Evolutionary conservation across 2,113 vertebrate species (phyloP).

Genomic region (Micronycteris hirsuta): DNA sequence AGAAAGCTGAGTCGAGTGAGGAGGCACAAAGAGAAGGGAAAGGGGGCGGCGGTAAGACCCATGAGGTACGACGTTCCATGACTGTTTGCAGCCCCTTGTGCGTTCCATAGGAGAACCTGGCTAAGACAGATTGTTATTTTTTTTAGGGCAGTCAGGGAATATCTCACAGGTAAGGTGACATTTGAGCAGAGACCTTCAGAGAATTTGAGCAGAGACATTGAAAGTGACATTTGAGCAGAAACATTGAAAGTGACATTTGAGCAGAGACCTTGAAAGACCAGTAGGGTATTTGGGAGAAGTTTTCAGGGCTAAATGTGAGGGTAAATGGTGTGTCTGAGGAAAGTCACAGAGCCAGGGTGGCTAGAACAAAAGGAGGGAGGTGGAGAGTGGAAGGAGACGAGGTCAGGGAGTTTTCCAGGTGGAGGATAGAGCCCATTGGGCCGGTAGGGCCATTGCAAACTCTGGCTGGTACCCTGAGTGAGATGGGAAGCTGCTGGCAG

Average conservation of each 20-base stretch:
- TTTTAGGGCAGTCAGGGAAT: not conserved
- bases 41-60: not conserved
- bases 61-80: fast-evolving
- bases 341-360: not conserved
- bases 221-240: not conserved
- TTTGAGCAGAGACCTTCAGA: not conserved
- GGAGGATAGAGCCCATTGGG: not conserved
- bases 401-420: not conserved
- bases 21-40: not conserved
- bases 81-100: not conserved
- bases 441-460: not conserved
- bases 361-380: not conserved
- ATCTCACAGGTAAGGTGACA: not conserved
- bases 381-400: no score
- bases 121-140: not conserved
- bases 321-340: not conserved
- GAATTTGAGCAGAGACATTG: not conserved
- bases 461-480: not conserved
- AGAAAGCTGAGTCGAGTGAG: not conserved
- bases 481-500: not conserved
- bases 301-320: not conserved
- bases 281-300: not conserved
- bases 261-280: not conserved
- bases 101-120: not conserved
- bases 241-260: not conserved